These are phyloP conservation scores for Drosophila suboccidentalis DNA, from an alignment of 2,888 invertebrate genomes.

Conservation along the genomic window DNA sequence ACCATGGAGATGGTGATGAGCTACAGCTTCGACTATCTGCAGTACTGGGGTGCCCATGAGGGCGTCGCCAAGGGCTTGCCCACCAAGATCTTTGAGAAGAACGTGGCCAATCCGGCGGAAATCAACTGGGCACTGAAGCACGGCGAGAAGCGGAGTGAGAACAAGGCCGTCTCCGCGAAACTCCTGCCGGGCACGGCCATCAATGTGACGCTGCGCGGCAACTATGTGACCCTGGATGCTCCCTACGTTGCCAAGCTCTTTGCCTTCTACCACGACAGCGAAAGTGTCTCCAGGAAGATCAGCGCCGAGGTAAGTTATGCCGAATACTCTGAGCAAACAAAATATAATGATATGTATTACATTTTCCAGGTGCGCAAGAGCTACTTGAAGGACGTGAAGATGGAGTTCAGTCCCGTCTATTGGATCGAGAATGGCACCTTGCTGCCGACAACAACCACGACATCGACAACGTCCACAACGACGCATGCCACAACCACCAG, in stretches of 20 bases:
- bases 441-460: constrained; percentile 91
- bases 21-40: constrained; percentile 89
- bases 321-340: not conserved
- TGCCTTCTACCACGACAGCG: constrained; percentile 86
- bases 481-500: constrained; percentile 86
- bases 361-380: constrained; percentile 86
- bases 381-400: constrained; percentile 89
- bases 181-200: constrained; percentile 92
- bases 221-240: constrained; percentile 90
- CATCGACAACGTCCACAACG: constrained; percentile 88
- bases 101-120: constrained; percentile 84
- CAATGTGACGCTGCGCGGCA: constrained; percentile 92
- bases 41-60: constrained; percentile 93
- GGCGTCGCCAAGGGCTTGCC: constrained; percentile 85
- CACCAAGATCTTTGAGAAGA: constrained; percentile 83
- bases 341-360: not conserved
- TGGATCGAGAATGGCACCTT: constrained; percentile 91
- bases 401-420: constrained; percentile 92
- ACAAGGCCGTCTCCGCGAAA: constrained; percentile 87
- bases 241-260: constrained; percentile 91
- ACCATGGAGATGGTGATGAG: constrained; percentile 91
- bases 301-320: constrained; percentile 76
- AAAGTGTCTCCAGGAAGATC: constrained; percentile 83
- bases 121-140: constrained; percentile 90
- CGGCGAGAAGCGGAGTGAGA: constrained; percentile 87